Evolutionary conservation across 2,888 invertebrate species (phyloP).

Genomic region (Nomada fabriciana): DNA sequence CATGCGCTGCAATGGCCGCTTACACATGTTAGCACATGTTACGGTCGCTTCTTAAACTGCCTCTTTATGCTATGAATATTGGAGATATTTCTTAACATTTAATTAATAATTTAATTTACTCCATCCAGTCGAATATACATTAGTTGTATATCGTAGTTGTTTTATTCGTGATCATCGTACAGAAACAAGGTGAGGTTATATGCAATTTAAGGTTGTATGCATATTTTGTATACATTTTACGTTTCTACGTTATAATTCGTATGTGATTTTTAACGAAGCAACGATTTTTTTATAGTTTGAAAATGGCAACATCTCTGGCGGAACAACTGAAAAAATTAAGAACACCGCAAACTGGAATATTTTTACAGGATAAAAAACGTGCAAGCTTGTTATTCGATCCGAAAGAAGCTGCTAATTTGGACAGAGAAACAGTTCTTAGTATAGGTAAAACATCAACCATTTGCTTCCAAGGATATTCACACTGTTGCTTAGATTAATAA

Average conservation of each 20-base stretch:
- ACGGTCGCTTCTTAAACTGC: not conserved
- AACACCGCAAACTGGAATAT: constrained; percentile 90
- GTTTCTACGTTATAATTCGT: not conserved
- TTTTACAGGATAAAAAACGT: constrained; percentile 89
- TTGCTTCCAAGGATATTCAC: not conserved
- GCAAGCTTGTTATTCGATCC: constrained; percentile 95
- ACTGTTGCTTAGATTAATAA: constrained; percentile 18
- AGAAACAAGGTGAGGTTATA: constrained; percentile 30
- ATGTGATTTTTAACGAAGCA: not conserved
- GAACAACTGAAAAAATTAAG: constrained; percentile 91
- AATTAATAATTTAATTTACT: not conserved
- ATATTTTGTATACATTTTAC: not conserved
- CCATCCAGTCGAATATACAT: not conserved
- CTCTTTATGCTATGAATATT: not conserved
- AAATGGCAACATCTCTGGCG: constrained; percentile 88
- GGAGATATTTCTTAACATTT: constrained; percentile 8
- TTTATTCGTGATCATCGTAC: not conserved
- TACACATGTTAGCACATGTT: constrained; percentile 46
- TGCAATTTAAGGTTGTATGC: constrained; percentile 5
- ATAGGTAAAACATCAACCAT: constrained; percentile 87
- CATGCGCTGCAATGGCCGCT: constrained; percentile 28
- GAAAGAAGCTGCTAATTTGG: constrained; percentile 94
- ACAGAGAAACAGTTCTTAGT: constrained; percentile 93
- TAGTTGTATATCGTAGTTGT: not conserved
- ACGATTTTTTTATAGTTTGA: constrained; percentile 31